Evolutionary conservation across 2,113 vertebrate species (phyloP), one percentile per base, ranked within the genome.

Genomic region (Aegotheles bennettii): DNA sequence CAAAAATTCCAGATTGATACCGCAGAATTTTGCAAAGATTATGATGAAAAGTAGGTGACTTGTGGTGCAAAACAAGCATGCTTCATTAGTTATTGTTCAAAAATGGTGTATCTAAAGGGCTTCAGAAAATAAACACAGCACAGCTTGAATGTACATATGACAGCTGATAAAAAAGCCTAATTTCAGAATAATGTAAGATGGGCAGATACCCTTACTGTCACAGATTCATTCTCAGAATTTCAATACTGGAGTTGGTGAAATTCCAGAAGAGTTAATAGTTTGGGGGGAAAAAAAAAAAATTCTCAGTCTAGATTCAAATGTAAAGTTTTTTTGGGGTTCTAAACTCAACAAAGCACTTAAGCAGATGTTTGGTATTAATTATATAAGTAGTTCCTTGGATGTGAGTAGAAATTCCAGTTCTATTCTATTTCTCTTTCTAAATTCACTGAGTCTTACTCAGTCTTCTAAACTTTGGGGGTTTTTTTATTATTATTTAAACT

Each of bases 1-100:
- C 78, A 98, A 94, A 95, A 82, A 60, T 98, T 98, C 87, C 98
- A 98, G 69, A 93, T 40, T 45, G 75, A 96, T 57, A 84, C 97
- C 17, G 89, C 96, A 36, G 93, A 65, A 36, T 99, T 98, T 97
- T 98, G 90, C 95, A 75, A 83, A 40, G 96, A 98, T 42, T 99
- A 98, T 95, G 80, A 97, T 79, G 63, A 94, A 65, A 98, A 97
- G 98, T 99, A 96, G 69, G 97, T 97, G 36, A 67, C 42, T 20
- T 45, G 26, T 54, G 16, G 23, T 69, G 8, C 42, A 59, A 51
- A 75, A 31, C 11, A 76, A 40, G 68, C 78, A 53, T 56, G 7
- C 21, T 87, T 80, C n/a, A 24, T 51, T 65, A 65, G 29, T 53
- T 25, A 26, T 63, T 75, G 23, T 65, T 89, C 17, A 42, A 56